Conservation (phyloP, 1,140 invertebrate genomes). For the Aphaenogaster rudis region DNA sequence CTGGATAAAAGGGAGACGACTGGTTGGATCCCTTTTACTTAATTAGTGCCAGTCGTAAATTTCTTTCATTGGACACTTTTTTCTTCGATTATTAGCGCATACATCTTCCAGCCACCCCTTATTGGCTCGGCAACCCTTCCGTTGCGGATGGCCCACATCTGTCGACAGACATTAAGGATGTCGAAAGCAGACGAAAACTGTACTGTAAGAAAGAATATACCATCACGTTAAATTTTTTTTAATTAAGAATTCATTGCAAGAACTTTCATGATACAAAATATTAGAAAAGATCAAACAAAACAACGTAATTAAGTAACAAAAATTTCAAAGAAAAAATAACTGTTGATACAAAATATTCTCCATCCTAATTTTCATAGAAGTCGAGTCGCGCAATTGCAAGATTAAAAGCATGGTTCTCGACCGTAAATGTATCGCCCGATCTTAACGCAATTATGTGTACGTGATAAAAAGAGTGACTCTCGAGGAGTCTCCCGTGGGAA, state of each 20-base stretch:
- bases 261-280: not conserved
- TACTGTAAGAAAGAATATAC: conserved; percentile 28
- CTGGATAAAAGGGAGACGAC: conserved; percentile 49
- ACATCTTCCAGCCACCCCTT: conserved; percentile 84
- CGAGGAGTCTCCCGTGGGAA: conserved; percentile 80
- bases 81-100: conserved; percentile 87
- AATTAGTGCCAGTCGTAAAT: conserved; percentile 86
- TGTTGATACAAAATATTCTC: not conserved
- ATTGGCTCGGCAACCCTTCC: conserved; percentile 82
- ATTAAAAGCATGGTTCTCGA: conserved; percentile 5
- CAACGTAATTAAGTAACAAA: not conserved
- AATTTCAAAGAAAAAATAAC: not conserved
- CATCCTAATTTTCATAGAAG: not conserved
- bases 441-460: conserved; percentile 48
- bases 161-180: conserved; percentile 59
- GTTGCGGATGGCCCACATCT: conserved; percentile 83
- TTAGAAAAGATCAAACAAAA: not conserved
- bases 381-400: not conserved
- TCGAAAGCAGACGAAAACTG: conserved; percentile 33
- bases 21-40: conserved; percentile 81
- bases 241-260: not conserved
- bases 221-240: not conserved
- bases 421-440: conserved; percentile 41
- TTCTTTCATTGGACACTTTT: conserved; percentile 87
- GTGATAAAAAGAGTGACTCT: conserved; percentile 60